phyloP scores from a whole-genome alignment of 2,888 invertebrate genomes.

The Platycnemis pennipes region DNA sequence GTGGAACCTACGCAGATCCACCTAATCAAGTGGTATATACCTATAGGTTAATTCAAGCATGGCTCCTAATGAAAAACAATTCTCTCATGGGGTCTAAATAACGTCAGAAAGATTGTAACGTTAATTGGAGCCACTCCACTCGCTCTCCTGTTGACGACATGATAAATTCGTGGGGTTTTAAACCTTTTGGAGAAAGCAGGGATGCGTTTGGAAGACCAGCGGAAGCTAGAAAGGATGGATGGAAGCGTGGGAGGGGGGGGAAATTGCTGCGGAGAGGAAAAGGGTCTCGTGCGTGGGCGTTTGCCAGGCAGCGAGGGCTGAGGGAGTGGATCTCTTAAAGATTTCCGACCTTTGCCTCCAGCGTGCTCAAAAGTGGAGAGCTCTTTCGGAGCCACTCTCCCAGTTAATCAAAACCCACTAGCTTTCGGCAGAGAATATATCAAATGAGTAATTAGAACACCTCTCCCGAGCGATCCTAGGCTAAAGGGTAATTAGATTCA shows the following conservation, averaged over 20 bases:
- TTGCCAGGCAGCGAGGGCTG: background rate
- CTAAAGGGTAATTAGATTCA: constrained; percentile 29
- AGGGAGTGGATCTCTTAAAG: constrained; percentile 2
- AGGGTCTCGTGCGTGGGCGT: background rate
- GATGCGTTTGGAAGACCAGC: background rate
- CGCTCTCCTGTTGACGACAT: background rate
- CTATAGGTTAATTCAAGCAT: too few species aligned
- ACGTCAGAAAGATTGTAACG: background rate
- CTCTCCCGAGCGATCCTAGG: background rate
- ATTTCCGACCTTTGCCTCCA: background rate
- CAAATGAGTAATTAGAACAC: constrained; percentile 57
- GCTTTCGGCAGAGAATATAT: constrained; percentile 40
- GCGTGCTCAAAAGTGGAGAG: background rate
- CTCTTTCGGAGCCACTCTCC: background rate
- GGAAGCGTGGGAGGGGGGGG: background rate
- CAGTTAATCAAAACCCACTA: constrained; percentile 30
- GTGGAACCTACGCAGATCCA: too few species aligned
- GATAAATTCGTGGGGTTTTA: background rate
- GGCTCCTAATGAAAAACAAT: background rate
- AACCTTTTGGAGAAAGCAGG: background rate
- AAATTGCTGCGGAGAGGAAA: background rate
- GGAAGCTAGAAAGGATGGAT: background rate
- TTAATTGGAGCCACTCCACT: too few species aligned
- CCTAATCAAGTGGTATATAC: too few species aligned
- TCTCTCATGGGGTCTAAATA: background rate